Conservation (phyloP, 2,888 invertebrate species). For the Mongoloraphidia duomilia region DNA sequence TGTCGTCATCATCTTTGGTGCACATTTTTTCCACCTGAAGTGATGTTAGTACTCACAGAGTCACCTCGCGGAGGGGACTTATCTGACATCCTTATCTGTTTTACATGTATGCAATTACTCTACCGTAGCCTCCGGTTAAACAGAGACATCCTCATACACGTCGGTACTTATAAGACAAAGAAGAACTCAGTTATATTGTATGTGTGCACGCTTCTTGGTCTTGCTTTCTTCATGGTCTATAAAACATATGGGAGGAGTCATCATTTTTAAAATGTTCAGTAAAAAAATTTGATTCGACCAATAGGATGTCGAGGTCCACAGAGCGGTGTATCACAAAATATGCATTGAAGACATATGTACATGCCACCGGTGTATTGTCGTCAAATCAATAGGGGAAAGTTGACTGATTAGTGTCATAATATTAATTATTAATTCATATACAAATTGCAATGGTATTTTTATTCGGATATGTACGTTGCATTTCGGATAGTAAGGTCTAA, state of each 20-base stretch:
- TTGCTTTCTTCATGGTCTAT: slow-evolving; percentile 19
- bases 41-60: no score
- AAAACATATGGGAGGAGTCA: slow-evolving; percentile 21
- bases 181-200: background rate
- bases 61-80: slow-evolving; percentile 14
- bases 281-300: slow-evolving; percentile 23
- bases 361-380: no score
- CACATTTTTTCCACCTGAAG: no score
- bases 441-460: no score
- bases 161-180: background rate
- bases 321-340: slow-evolving; percentile 22
- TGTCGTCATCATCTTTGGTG: no score
- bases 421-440: no score
- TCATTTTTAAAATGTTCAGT: slow-evolving; percentile 21
- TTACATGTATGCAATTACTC: slow-evolving; percentile 27
- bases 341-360: slow-evolving; percentile 19
- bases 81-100: slow-evolving; percentile 25
- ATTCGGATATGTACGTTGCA: no score
- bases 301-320: slow-evolving; percentile 21
- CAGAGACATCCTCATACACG: slow-evolving; percentile 1
- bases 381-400: no score
- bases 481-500: no score
- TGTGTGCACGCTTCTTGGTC: background rate
- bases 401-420: no score
- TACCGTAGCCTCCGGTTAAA: slow-evolving; percentile 23